Base-by-base conservation (phyloP, 2,888 invertebrate species). In the Eupithecia inturbata region DNA sequence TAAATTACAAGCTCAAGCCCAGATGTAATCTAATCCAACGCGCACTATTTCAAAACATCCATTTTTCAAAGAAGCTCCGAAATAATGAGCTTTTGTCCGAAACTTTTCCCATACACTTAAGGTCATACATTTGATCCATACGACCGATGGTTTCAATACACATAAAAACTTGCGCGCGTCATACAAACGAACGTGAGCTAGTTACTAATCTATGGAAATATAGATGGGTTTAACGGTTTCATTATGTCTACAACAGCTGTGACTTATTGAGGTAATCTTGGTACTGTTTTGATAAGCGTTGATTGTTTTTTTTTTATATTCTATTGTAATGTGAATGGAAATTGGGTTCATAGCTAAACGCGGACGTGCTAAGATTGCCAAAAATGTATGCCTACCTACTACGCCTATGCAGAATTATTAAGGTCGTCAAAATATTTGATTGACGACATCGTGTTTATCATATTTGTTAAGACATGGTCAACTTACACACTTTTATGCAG, bases 141-240 rank as follows among this genome's bases (percentile, higher is more conserved):
- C 87, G 85, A 86, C 83, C 85, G 89, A 90, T 90, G 89, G 86
- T 92, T 93, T 93, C 92, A 93, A 93, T 94, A 91, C 91, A 90
- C 90, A 92, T 92, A 92, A 94, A 93, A 93, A 93, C 88, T 85
- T 84, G 81, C 80, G 79, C 90, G 85, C 91, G 89, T 87, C 81
- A 81, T 78, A 77, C 74, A 74, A 66, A 63, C 64, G 81, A 83
- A 93, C 93, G 93, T 93, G 92, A 88, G 81, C 87, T 82, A 82
- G 83, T 73, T 82, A 79, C 85, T 85, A 91, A 92, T 88, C 85
- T 87, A 82, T 83, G 82, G 81, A 69, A 76, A 73, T 75, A 84
- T 85, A 88, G 88, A 90, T 82, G 82, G 80, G 84, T 70, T n/a
- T 79, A 82, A 80, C 80, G 84, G 85, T 85, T 83, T 79, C 82